Evolutionary conservation across 2,797 vertebrate genomes (phyloP), one percentile per base, ranked within the genome.

Genomic region (Megaceryle alcyon): DNA sequence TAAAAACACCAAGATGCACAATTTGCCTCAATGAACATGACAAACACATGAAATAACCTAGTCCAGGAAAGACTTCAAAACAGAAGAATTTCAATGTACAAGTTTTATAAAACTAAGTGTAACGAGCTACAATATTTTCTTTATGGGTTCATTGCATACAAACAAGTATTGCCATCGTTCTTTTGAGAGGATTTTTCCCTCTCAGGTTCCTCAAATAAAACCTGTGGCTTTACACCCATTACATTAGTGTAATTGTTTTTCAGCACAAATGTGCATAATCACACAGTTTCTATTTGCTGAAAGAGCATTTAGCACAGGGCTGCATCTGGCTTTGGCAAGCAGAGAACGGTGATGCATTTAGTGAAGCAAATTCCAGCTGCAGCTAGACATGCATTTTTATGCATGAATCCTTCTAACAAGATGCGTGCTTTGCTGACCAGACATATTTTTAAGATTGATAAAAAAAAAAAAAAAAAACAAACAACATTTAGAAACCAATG

Each of bases 171-270:
- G 41, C 43, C 68, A 33, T 61, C 41, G 16, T 33, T 44, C 59
- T 76, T 68, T n/a, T 8, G 8, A 49, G 13, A 22, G 8, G 25
- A 16, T 10, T 70, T 60, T 49, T 31, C 22, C 28, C 39, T 82
- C 78, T 85, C 48, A 46, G 72, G 64, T 80, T 82, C 46, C 39
- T 91, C 76, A 44, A 54, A 84, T 71, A 71, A 89, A 97, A 87
- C 88, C 44, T 37, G 57, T 37, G n/a, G 26, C 9, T 91, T 63
- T 44, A 46, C 14, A 59, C 4, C 39, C 7, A 14, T 81, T 43
- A 29, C 13, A 53, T 65, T 5, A 46, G 14, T 29, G 33, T 13
- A 8, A 41, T 10, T 23, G 5, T 2, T 61, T 85, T 81, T 64
- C 88, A 92, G 49, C 41, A n/a, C 7, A 61, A 22, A 46, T 1